These are phyloP conservation scores for Rutpela maculata DNA, from an alignment of 2,888 invertebrate genomes.

Conservation along the genomic window DNA sequence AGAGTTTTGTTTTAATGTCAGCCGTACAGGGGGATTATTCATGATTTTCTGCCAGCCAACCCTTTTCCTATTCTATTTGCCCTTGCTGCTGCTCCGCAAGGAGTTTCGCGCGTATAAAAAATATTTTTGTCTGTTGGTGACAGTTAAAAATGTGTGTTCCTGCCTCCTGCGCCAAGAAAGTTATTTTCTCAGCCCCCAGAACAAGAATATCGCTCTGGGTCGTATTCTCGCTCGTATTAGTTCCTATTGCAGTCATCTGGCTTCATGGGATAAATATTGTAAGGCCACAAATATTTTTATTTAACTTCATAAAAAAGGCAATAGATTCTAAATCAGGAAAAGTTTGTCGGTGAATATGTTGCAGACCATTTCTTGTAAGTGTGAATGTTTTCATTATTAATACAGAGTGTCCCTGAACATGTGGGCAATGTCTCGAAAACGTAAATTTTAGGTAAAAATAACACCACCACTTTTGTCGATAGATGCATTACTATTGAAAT, in stretches of 20 bases:
- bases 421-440: too few relatives aligned
- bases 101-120: constrained; percentile 43
- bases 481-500: too few relatives aligned
- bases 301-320: too few relatives aligned
- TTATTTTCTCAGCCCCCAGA: background rate
- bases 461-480: too few relatives aligned
- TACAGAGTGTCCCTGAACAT: too few relatives aligned
- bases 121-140: constrained; percentile 51
- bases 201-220: background rate
- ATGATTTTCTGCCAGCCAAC: constrained; percentile 61
- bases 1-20: constrained; percentile 71
- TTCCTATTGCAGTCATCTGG: background rate
- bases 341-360: too few relatives aligned
- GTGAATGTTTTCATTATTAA: too few relatives aligned
- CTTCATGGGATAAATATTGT: background rate
- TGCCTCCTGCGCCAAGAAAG: background rate
- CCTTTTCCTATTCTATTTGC: constrained; percentile 53
- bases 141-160: constrained; percentile 53
- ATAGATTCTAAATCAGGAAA: too few relatives aligned
- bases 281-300: too few relatives aligned
- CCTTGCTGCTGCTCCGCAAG: constrained; percentile 40
- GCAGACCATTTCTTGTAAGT: too few relatives aligned
- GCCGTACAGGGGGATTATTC: constrained; percentile 67
- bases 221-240: background rate
- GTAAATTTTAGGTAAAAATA: too few relatives aligned